Evolutionary conservation across 2,888 invertebrate genomes (phyloP).

Genomic region (Caenorhabditis japonica): DNA sequence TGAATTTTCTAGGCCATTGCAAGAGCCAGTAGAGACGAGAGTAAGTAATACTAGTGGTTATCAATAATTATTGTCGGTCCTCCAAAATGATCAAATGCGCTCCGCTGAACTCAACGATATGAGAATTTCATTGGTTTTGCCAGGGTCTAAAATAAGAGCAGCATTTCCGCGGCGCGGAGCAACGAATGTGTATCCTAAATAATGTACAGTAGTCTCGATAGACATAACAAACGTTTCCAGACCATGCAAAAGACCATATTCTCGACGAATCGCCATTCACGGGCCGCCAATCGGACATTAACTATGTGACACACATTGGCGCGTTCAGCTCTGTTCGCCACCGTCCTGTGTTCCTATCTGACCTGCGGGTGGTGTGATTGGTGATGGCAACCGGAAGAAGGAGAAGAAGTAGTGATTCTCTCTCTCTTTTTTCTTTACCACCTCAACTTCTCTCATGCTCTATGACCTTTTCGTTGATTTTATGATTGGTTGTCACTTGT

Average conservation of each 20-base stretch:
- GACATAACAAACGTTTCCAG: too few species aligned
- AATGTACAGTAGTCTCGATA: too few species aligned
- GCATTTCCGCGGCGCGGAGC: too few species aligned
- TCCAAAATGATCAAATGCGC: too few species aligned
- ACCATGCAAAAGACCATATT: conserved; percentile 67
- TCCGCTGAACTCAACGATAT: too few species aligned
- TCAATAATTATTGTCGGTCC: too few species aligned
- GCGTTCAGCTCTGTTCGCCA: conserved; percentile 54
- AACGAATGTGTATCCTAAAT: too few species aligned
- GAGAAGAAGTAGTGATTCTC: background rate
- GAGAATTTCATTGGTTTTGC: too few species aligned
- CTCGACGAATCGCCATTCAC: conserved; percentile 63
- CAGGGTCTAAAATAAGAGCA: too few species aligned
- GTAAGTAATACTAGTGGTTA: too few species aligned
- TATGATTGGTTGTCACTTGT: background rate
- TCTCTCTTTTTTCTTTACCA: background rate
- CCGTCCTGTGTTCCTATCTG: conserved; percentile 26
- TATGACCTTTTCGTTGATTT: background rate
- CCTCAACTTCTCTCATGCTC: background rate
- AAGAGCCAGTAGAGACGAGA: too few species aligned
- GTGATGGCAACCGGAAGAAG: background rate
- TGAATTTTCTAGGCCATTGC: too few species aligned
- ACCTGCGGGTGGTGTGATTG: conserved; percentile 10
- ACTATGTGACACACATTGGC: conserved; percentile 66
- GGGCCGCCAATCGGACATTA: conserved; percentile 60